Evolutionary conservation across 2,888 invertebrate species (phyloP).

Genomic region (Ditula angustiorana): DNA sequence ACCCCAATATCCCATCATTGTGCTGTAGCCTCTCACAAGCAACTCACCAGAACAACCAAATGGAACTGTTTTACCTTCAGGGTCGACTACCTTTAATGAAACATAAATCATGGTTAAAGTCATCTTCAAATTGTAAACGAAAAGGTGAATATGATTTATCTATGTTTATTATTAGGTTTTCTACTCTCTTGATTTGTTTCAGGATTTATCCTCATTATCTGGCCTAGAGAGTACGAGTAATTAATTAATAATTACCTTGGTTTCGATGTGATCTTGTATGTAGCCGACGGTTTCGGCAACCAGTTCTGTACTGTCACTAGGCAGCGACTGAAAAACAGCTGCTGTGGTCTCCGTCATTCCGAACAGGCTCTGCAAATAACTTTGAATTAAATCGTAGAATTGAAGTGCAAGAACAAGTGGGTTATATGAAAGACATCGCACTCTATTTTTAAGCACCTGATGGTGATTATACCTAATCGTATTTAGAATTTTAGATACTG

Average conservation of each 20-base stretch:
- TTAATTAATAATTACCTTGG: conserved; percentile 70
- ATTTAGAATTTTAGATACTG: too few species aligned
- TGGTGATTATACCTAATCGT: too few species aligned
- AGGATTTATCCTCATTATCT: too few species aligned
- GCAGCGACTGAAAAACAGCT: conserved; percentile 83
- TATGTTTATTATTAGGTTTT: too few species aligned
- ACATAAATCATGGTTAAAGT: background rate
- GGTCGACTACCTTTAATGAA: conserved; percentile 86
- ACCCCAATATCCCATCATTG: conserved; percentile 93
- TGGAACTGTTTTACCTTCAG: conserved; percentile 87
- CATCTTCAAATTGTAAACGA: background rate
- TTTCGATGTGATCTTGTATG: conserved; percentile 86
- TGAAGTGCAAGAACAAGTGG: background rate
- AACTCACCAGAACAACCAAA: conserved; percentile 91
- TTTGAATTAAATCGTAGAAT: background rate
- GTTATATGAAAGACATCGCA: too few species aligned
- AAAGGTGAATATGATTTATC: too few species aligned
- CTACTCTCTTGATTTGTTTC: too few species aligned
- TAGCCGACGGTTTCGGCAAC: conserved; percentile 86
- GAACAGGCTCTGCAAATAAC: conserved; percentile 80
- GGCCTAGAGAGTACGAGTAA: too few species aligned
- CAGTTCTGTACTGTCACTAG: conserved; percentile 78
- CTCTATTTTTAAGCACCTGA: too few species aligned
- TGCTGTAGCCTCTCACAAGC: conserved; percentile 89
- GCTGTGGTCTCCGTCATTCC: conserved; percentile 88